Evolutionary conservation across 2,888 invertebrate species (phyloP).

Genomic region (Drosophila merina): DNA sequence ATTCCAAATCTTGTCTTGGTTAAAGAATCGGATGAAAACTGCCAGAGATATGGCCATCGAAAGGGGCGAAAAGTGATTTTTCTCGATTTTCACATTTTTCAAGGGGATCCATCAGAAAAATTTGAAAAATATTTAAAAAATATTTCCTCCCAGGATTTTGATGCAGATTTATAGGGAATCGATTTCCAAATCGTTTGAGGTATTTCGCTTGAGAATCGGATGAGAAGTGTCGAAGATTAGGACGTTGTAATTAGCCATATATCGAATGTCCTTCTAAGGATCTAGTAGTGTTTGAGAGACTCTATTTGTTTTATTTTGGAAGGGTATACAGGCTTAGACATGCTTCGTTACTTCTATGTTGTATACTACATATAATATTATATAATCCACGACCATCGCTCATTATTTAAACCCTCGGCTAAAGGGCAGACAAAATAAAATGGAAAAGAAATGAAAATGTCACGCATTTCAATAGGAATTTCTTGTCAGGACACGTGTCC

Average conservation of each 20-base stretch:
- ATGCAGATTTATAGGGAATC: too few species aligned
- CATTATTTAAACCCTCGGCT: conserved; percentile 21
- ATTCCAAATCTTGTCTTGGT: too few species aligned
- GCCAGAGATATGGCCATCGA: too few species aligned
- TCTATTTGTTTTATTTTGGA: neutral
- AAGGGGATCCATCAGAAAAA: too few species aligned
- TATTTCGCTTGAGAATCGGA: neutral
- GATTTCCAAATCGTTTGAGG: neutral
- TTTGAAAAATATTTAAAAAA: too few species aligned
- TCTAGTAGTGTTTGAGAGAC: neutral
- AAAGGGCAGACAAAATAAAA: neutral
- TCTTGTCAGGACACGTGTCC: conserved; percentile 29
- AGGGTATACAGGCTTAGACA: neutral
- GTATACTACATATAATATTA: neutral
- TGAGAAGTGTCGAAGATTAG: neutral
- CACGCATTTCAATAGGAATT: conserved; percentile 39
- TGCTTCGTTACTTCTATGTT: neutral
- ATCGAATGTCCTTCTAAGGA: neutral
- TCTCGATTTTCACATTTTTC: too few species aligned
- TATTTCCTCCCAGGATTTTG: too few species aligned
- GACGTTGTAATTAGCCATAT: neutral
- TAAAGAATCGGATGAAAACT: too few species aligned
- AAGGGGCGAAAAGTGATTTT: too few species aligned
- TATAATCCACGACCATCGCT: neutral
- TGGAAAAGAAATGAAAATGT: conserved; percentile 30